Percentiles rank a stretch among this genome's conserved stretches.
Conservation (phyloP, 1,140 invertebrate genomes). For the Calephelis nemesis region DNA sequence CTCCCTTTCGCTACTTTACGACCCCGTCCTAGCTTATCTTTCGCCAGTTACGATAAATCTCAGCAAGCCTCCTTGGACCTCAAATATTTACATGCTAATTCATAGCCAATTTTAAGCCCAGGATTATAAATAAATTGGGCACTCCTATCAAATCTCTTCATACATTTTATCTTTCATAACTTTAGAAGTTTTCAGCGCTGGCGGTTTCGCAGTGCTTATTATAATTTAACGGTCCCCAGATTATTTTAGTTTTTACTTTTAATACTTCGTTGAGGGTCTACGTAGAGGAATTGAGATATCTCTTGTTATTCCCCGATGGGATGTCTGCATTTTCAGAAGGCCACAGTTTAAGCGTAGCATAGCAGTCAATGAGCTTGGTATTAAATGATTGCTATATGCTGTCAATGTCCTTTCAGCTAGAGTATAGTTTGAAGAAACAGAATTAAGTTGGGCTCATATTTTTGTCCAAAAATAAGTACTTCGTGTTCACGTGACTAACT, state of each 20-base stretch:
- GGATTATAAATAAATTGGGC: slow-evolving; percentile 76
- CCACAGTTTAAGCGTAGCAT: neutral
- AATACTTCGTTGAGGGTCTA: slow-evolving; percentile 7
- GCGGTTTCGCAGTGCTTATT: slow-evolving; percentile 43
- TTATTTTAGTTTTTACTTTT: slow-evolving; percentile 38
- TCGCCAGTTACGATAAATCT: slow-evolving; percentile 72
- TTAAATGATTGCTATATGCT: too few relatives aligned
- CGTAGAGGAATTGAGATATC: slow-evolving; percentile 1
- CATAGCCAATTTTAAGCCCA: slow-evolving; percentile 69
- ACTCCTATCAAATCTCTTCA: slow-evolving; percentile 52
- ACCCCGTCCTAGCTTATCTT: slow-evolving; percentile 70
- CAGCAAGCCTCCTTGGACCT: slow-evolving; percentile 69
- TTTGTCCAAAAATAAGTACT: too few relatives aligned
- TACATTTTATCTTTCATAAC: slow-evolving; percentile 70
- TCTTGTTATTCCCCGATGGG: neutral
- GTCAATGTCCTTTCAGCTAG: too few relatives aligned
- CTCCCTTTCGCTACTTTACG: slow-evolving; percentile 59
- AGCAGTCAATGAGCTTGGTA: too few relatives aligned
- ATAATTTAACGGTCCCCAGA: slow-evolving; percentile 52
- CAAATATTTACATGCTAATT: slow-evolving; percentile 79
- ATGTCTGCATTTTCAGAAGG: neutral
- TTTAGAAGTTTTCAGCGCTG: slow-evolving; percentile 63
- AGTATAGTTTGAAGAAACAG: too few relatives aligned
- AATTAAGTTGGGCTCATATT: too few relatives aligned
- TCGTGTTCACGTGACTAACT: too few relatives aligned